Conservation (phyloP, 1,140 invertebrate species). For the Drosophila nigromelanica region DNA sequence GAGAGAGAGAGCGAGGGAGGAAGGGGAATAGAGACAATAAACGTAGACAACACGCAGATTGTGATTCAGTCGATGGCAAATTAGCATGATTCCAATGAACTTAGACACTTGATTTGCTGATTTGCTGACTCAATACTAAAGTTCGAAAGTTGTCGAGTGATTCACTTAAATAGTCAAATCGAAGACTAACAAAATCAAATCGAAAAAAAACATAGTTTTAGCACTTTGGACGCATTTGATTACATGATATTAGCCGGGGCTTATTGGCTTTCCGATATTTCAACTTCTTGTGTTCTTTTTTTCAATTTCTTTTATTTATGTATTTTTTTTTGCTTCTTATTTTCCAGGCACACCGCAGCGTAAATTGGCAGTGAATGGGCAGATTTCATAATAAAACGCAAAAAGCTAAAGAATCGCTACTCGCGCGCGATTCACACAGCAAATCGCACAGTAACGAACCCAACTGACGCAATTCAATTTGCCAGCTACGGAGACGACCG, state of each 20-base stretch:
- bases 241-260: conserved; percentile 45
- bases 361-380: conserved; percentile 73
- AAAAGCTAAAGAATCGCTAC: conserved; percentile 40
- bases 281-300: conserved; percentile 10
- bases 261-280: conserved; percentile 56
- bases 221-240: conserved; percentile 56
- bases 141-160: conserved; percentile 46
- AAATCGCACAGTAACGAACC: conserved; percentile 33
- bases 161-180: conserved; percentile 58
- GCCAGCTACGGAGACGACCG: conserved; percentile 50
- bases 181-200: conserved; percentile 4
- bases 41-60: conserved; percentile 12
- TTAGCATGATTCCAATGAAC: conserved; percentile 64
- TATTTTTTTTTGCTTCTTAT: conserved; percentile 15
- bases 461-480: conserved; percentile 81
- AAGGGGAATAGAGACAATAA: conserved; percentile 14
- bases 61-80: conserved; percentile 55
- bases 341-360: conserved; percentile 58
- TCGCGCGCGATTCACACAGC: conserved; percentile 16
- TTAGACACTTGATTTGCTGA: conserved; percentile 16
- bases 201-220: background rate
- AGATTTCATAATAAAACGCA: conserved; percentile 74
- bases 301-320: conserved; percentile 17
- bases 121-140: conserved; percentile 59
- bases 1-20: conserved; percentile 4